phyloP scores from a whole-genome alignment of 2,113 vertebrate species.

The Panthera uncia region DNA sequence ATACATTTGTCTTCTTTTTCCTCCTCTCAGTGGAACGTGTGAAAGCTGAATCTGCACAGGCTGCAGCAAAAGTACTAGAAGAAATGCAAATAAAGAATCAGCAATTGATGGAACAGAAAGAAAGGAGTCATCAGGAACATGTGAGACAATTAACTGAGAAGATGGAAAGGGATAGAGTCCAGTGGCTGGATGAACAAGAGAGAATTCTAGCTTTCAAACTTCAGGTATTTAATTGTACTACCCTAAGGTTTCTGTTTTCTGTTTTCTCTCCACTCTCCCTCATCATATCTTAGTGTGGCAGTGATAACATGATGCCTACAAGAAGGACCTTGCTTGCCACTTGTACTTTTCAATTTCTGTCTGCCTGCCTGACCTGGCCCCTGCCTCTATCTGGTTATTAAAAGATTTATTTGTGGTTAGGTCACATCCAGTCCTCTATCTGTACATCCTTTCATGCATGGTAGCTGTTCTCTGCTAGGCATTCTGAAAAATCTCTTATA shows the following conservation, averaged over 20 bases:
- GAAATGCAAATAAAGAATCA: constrained; percentile 28
- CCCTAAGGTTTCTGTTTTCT: background rate
- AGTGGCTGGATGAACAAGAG: background rate
- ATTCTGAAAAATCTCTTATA: background rate
- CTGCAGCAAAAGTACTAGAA: background rate
- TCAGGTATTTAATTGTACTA: background rate
- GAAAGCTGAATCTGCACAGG: constrained; percentile 56
- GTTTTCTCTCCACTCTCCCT: background rate
- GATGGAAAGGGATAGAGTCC: background rate
- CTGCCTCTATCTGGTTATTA: background rate
- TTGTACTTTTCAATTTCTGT: background rate
- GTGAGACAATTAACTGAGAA: constrained; percentile 45
- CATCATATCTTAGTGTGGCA: no score
- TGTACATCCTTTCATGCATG: background rate
- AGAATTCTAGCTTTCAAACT: background rate
- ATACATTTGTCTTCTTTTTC: background rate
- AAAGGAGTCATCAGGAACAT: constrained; percentile 58
- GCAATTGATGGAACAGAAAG: constrained; percentile 56
- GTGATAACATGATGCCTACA: background rate
- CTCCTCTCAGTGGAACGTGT: constrained; percentile 42
- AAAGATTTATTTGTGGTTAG: background rate
- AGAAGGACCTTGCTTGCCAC: background rate
- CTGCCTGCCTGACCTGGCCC: background rate
- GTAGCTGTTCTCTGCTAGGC: background rate
- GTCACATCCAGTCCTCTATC: background rate